Conservation (phyloP, 2,113 vertebrate species). For the Colossoma macropomum region DNA sequence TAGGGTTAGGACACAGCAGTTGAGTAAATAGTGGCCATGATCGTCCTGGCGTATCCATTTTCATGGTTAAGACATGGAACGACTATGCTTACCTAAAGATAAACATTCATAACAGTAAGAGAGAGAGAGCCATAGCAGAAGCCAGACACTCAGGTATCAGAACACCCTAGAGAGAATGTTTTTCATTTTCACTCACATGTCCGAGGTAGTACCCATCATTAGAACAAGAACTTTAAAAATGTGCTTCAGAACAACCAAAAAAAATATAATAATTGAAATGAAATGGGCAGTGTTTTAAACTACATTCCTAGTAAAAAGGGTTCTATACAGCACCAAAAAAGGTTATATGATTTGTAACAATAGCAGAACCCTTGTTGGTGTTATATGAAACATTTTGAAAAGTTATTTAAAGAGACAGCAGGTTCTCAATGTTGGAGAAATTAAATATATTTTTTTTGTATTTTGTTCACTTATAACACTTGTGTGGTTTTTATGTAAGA, state of each 20-base stretch:
- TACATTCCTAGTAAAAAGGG: neutral
- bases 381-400: too few relatives aligned
- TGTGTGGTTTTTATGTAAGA: too few relatives aligned
- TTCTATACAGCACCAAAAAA: too few relatives aligned
- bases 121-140: constrained; percentile 31
- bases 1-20: constrained; percentile 77
- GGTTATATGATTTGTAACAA: too few relatives aligned
- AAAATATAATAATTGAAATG: neutral
- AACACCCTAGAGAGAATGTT: neutral
- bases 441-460: too few relatives aligned
- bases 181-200: constrained; percentile 20
- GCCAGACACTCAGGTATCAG: constrained; percentile 66
- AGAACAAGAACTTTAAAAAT: neutral
- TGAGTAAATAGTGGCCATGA: constrained; percentile 76
- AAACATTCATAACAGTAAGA: constrained; percentile 63
- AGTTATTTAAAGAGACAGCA: too few relatives aligned
- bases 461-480: too few relatives aligned
- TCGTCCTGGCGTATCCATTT: constrained; percentile 71
- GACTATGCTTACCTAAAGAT: constrained; percentile 67
- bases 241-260: neutral
- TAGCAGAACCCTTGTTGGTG: too few relatives aligned
- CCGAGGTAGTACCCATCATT: constrained; percentile 3
- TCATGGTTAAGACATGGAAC: constrained; percentile 59
- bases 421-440: too few relatives aligned
- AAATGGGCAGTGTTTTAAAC: neutral